phyloP scores from a whole-genome alignment of 2,113 vertebrate species.

The Gymnarchus niloticus region DNA sequence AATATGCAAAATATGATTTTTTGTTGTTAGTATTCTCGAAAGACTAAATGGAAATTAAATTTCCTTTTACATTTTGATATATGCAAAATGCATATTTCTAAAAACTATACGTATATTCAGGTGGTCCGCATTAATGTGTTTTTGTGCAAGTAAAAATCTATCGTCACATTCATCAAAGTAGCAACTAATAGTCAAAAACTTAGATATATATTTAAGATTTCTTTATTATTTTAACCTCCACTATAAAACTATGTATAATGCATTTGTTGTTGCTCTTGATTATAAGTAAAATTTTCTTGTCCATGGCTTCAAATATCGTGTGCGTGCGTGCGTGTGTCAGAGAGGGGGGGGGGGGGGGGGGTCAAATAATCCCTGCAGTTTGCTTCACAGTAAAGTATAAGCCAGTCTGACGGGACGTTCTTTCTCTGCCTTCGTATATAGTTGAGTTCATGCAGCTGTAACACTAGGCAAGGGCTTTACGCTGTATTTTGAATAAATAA shows the following conservation, averaged over 20 bases:
- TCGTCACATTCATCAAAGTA: neutral
- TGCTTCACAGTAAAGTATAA: neutral
- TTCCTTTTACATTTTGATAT: neutral
- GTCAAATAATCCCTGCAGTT: neutral
- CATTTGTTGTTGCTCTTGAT: neutral
- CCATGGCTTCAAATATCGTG: neutral
- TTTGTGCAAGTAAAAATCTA: neutral
- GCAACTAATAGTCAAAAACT: neutral
- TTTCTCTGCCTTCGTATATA: neutral
- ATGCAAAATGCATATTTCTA: too few species aligned
- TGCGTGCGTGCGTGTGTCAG: neutral
- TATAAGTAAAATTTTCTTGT: neutral
- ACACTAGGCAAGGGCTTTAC: neutral
- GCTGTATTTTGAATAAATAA: constrained; percentile 8
- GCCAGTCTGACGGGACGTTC: neutral
- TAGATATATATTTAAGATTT: neutral
- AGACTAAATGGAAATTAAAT: neutral
- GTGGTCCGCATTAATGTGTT: neutral
- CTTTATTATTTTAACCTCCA: neutral
- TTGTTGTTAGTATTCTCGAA: neutral
- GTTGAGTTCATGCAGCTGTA: neutral
- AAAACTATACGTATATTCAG: neutral
- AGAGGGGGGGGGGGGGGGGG: too few species aligned
- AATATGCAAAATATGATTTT: neutral
- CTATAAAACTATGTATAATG: neutral